Conservation (phyloP, 2,797 vertebrate species). For the Micropoecilia bifurca region DNA sequence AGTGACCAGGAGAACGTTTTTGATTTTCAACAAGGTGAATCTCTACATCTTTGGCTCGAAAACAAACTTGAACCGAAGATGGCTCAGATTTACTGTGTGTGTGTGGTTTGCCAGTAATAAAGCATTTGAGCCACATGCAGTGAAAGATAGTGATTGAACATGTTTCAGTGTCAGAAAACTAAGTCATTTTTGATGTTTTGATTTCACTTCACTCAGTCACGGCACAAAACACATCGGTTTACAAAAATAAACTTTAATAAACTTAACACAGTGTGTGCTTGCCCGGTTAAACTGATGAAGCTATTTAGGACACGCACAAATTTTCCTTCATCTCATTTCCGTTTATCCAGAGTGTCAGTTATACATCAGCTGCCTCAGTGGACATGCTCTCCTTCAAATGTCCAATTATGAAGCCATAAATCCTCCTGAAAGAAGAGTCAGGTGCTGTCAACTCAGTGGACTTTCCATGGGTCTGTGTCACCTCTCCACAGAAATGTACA, state of each 20-base stretch:
- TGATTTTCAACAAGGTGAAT: not conserved
- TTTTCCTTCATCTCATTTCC: slow-evolving; percentile 55
- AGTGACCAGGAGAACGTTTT: not conserved
- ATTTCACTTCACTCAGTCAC: not conserved
- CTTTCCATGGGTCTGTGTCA: slow-evolving; percentile 50
- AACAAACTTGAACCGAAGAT: too few species aligned
- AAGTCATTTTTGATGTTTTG: not conserved
- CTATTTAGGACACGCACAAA: slow-evolving; percentile 33
- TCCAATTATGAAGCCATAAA: slow-evolving; percentile 65
- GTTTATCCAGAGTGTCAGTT: slow-evolving; percentile 54
- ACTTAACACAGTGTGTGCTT: not conserved
- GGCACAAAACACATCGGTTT: not conserved
- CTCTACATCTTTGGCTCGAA: not conserved
- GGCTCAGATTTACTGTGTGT: too few species aligned
- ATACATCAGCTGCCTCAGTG: slow-evolving; percentile 56
- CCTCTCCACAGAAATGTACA: slow-evolving; percentile 46
- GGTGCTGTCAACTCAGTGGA: slow-evolving; percentile 53
- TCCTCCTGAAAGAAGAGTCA: slow-evolving; percentile 68
- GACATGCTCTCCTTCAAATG: slow-evolving; percentile 50
- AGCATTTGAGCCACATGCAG: not conserved
- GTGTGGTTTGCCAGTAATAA: not conserved
- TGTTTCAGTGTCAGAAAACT: not conserved
- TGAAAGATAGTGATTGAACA: not conserved
- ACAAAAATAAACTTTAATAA: not conserved
- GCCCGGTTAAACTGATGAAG: slow-evolving; percentile 12